Conservation (phyloP, 2,888 invertebrate species). For the Drosophila imparisetae region DNA sequence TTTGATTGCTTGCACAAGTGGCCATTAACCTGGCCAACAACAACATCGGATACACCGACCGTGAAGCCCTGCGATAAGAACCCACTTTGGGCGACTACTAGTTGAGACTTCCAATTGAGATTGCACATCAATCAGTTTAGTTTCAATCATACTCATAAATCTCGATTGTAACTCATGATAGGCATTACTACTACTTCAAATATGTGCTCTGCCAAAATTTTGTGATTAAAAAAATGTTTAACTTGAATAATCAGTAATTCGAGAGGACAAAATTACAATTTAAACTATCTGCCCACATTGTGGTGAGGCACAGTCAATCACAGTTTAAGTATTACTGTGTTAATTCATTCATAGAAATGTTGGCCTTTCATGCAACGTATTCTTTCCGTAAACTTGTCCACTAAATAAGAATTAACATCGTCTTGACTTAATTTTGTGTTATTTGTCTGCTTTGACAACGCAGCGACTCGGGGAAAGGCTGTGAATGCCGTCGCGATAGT, state of each 20-base stretch:
- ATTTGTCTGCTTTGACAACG: conserved; percentile 38
- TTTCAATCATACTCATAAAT: neutral
- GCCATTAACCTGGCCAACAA: conserved; percentile 25
- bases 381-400: conserved; percentile 55
- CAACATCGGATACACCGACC: conserved; percentile 23
- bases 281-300: neutral
- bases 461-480: neutral
- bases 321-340: conserved; percentile 11
- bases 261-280: neutral
- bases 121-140: neutral
- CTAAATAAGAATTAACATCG: conserved; percentile 76
- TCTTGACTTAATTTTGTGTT: conserved; percentile 42
- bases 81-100: neutral
- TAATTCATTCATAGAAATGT: conserved; percentile 49
- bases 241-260: neutral
- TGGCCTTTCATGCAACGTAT: conserved; percentile 6
- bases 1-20: conserved; percentile 61
- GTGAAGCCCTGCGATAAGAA: conserved; percentile 47
- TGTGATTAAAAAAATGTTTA: neutral
- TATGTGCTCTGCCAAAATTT: neutral
- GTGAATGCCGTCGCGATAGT: conserved; percentile 54
- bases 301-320: neutral
- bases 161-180: neutral
- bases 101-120: conserved; percentile 6
- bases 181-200: neutral